Evolutionary conservation across 2,113 vertebrate genomes (phyloP).

Genomic region (Perca flavescens): DNA sequence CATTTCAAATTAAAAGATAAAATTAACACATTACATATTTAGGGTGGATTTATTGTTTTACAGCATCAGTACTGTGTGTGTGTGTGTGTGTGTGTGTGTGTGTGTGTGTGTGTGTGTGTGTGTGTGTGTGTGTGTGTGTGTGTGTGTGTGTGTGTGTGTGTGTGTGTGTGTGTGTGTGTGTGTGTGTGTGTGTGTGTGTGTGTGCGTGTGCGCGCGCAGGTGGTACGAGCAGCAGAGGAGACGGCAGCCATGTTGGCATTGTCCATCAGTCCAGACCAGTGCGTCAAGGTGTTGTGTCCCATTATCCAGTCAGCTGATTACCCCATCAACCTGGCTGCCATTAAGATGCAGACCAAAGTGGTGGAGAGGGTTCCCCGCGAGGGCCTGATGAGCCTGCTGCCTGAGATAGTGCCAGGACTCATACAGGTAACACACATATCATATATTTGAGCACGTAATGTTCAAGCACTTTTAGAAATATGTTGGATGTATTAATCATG

Average conservation of each 20-base stretch:
- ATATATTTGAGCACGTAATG: no score
- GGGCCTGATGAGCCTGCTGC: conserved; percentile 89
- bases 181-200: neutral
- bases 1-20: neutral
- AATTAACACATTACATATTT: neutral
- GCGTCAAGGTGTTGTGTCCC: conserved; percentile 96
- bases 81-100: neutral
- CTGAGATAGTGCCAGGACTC: conserved; percentile 95
- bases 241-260: conserved; percentile 92
- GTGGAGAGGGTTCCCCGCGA: conserved; percentile 93
- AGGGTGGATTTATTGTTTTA: neutral
- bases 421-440: conserved; percentile 72
- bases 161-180: conserved; percentile 1
- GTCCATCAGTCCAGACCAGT: conserved; percentile 96
- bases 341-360: conserved; percentile 98
- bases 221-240: conserved; percentile 95
- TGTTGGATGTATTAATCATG: neutral
- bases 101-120: conserved; percentile 2
- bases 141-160: neutral
- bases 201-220: no score
- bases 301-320: conserved; percentile 98
- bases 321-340: conserved; percentile 96
- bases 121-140: neutral
- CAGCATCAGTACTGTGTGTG: no score
- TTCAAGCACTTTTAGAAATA: neutral